Evolutionary conservation across 2,888 invertebrate species (phyloP).

Genomic region (Agriopis leucophaearia): DNA sequence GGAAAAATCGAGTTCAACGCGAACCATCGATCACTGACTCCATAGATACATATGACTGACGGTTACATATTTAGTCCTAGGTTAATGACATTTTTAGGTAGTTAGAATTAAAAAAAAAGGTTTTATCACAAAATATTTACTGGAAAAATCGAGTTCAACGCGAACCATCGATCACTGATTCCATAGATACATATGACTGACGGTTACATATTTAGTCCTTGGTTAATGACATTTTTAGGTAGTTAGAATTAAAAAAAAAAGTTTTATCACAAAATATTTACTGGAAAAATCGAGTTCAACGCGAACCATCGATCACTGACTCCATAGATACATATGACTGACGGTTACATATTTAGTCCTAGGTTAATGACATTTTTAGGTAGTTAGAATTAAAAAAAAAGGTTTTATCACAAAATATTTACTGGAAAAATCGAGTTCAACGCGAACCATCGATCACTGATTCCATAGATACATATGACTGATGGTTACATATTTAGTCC

Average conservation of each 20-base stretch:
- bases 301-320: conserved; percentile 14
- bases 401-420: background rate
- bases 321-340: too few species aligned
- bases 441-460: conserved; percentile 14
- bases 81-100: too few species aligned
- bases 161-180: conserved; percentile 15
- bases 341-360: too few species aligned
- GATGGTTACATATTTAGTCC: too few species aligned
- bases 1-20: conserved; percentile 1
- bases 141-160: background rate
- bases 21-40: conserved; percentile 16
- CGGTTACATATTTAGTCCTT: too few species aligned
- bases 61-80: too few species aligned
- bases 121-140: background rate
- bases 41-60: too few species aligned
- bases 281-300: background rate
- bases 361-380: background rate
- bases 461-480: too few species aligned
- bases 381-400: background rate
- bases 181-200: too few species aligned
- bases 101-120: background rate
- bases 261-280: background rate
- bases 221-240: background rate
- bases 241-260: background rate
- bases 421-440: background rate